A percentile compares a stretch with the other conserved stretches of the same genome.
Conservation (phyloP, 2,113 vertebrate species). For the Xiphophorus couchianus region DNA sequence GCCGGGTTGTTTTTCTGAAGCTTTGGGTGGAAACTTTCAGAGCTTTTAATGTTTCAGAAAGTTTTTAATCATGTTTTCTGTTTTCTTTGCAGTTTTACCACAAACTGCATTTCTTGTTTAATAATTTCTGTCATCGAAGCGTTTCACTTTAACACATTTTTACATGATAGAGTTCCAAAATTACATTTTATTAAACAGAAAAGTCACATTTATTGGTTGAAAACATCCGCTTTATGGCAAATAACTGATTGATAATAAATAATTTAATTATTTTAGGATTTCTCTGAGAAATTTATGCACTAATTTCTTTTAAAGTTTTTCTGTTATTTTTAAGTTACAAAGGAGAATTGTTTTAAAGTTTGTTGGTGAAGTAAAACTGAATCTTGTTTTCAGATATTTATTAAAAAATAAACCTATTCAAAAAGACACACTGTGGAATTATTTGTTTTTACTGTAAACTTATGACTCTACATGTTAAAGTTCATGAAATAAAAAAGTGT, state of each 20-base stretch:
- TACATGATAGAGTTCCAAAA: neutral
- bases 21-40: neutral
- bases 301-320: neutral
- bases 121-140: neutral
- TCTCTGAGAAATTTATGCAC: neutral
- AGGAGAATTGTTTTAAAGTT: neutral
- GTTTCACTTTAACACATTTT: neutral
- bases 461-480: neutral
- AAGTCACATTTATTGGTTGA: too few species aligned
- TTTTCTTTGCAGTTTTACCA: neutral
- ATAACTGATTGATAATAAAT: neutral
- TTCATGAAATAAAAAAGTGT: too few species aligned
- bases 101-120: neutral
- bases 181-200: neutral
- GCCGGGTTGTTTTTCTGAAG: neutral
- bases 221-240: neutral
- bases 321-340: neutral
- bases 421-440: neutral
- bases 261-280: neutral
- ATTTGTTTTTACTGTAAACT: neutral
- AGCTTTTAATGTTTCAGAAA: neutral
- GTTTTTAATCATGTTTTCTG: neutral
- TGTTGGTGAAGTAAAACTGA: constrained; percentile 1
- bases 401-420: constrained; percentile 12
- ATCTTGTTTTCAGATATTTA: constrained; percentile 5